A percentile compares a stretch with the other conserved stretches of the same genome.
Conservation (phyloP, 2,113 vertebrate genomes). For the Lamprotornis superbus region DNA sequence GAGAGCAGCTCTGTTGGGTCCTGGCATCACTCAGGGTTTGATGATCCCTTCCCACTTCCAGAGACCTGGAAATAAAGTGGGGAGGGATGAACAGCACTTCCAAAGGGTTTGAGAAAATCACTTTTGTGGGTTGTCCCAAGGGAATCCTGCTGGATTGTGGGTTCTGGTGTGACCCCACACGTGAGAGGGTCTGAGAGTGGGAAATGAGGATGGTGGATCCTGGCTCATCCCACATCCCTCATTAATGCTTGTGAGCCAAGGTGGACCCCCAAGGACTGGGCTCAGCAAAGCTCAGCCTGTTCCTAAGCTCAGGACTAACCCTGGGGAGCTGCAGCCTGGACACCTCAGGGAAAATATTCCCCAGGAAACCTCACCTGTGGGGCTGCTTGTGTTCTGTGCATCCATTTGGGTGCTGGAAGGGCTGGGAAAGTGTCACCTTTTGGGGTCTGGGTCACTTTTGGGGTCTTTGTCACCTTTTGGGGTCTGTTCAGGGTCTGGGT, state of each 20-base stretch:
- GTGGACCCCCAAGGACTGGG: background rate
- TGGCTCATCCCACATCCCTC: background rate
- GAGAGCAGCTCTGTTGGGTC: background rate
- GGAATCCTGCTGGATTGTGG: background rate
- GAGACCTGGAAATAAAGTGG: background rate
- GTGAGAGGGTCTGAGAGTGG: background rate
- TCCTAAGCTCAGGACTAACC: background rate
- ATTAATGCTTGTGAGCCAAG: background rate
- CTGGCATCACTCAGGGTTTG: background rate
- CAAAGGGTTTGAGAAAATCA: background rate
- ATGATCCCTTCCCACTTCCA: background rate
- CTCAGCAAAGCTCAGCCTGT: background rate
- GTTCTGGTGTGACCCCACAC: no score
- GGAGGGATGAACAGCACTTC: background rate
- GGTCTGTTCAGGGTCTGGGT: background rate
- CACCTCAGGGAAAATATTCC: fast-evolving
- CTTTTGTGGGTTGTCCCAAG: background rate
- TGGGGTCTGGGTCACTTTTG: background rate
- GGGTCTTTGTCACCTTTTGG: background rate
- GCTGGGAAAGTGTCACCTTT: background rate
- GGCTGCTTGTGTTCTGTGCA: background rate
- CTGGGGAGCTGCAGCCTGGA: background rate
- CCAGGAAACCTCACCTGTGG: background rate
- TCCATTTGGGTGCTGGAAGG: background rate
- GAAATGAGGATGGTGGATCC: background rate